Percentiles rank a stretch among this genome's conserved stretches.
phyloP scores from a whole-genome alignment of 2,113 vertebrate genomes.

The Etia nguti region DNA sequence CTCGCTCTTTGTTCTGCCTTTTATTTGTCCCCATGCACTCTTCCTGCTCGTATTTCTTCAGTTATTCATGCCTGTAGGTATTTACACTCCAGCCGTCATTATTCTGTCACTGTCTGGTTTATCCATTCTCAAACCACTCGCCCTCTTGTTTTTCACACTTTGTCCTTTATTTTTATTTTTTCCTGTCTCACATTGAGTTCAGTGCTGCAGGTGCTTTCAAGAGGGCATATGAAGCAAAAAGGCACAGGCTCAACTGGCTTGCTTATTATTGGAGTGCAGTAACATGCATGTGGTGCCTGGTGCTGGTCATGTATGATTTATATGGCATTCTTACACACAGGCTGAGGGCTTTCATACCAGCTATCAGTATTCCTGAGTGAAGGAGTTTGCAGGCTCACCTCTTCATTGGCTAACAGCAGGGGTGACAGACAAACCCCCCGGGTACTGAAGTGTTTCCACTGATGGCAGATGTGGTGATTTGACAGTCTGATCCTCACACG shows the following conservation, averaged over 20 bases:
- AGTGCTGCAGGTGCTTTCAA: constrained; percentile 46
- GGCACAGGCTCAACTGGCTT: neutral
- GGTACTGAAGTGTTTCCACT: constrained; percentile 15
- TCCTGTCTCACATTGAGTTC: constrained; percentile 45
- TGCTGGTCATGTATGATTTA: constrained; percentile 58
- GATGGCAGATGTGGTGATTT: constrained; percentile 56
- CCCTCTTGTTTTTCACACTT: neutral
- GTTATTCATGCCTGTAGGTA: constrained; percentile 24
- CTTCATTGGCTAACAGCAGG: constrained; percentile 37
- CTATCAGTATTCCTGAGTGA: constrained; percentile 33
- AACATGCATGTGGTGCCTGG: constrained; percentile 19
- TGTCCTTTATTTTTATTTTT: neutral
- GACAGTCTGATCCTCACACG: constrained; percentile 31
- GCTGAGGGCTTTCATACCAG: constrained; percentile 1
- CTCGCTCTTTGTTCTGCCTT: neutral
- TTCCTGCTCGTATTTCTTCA: neutral
- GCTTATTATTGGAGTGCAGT: constrained; percentile 30
- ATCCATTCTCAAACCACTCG: constrained; percentile 1
- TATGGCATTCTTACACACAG: constrained; percentile 12
- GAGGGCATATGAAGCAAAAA: neutral
- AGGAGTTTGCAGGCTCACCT: constrained; percentile 38
- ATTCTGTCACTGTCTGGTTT: constrained; percentile 6
- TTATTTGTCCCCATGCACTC: constrained; percentile 11
- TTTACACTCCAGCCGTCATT: constrained; percentile 6
- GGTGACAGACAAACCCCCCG: constrained; percentile 52